Evolutionary conservation across 2,113 vertebrate genomes (phyloP), one percentile per base, ranked within the genome.

Genomic region (Toxostoma redivivum): DNA sequence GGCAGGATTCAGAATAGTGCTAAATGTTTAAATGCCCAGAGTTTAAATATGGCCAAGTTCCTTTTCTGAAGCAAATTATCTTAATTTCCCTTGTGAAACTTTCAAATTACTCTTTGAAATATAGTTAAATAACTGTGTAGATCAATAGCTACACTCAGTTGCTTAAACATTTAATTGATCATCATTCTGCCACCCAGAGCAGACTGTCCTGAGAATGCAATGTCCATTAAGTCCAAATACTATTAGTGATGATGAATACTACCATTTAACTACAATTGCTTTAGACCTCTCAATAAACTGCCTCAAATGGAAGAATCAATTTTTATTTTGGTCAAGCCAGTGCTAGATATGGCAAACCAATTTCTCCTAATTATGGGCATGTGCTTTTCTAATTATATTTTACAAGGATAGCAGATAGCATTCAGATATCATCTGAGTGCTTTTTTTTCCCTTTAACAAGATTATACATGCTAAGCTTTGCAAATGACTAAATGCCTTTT

Each of bases 251-350:
- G 74, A 97, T 81, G 93, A 94, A 97, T 22, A 90, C 4, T 60
- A 27, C 31, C 56, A 71, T 91, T 92, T 97, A 95, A 62, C 31
- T 78, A 86, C 53, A 92, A 80, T 81, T 90, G 81, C 37, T 92
- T 82, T 82, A 72, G 60, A 72, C 23, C 71, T 86, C 79, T 93
- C 90, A 87, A 92, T 72, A 92, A 94, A 65, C 31, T 50, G 54
- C 72, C n/a, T 92, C 86, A 79, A 96, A 90, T 33, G n/a, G 67
- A 95, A 53, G 69, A 96, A 85, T 90, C 74, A 53, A 83, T 93
- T 96, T 95, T 90, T 77, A 90, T 81, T 97, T 87, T 83, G 84
- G 58, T 88, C 69, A 96, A 91, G 22, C 28, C 48, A 87, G 60
- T 56, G n/a, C 11, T 50, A 44, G 60, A 76, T 22, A 74, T 48